Conservation (phyloP, 2,113 vertebrate species). For the Todiramphus saurophagus region DNA sequence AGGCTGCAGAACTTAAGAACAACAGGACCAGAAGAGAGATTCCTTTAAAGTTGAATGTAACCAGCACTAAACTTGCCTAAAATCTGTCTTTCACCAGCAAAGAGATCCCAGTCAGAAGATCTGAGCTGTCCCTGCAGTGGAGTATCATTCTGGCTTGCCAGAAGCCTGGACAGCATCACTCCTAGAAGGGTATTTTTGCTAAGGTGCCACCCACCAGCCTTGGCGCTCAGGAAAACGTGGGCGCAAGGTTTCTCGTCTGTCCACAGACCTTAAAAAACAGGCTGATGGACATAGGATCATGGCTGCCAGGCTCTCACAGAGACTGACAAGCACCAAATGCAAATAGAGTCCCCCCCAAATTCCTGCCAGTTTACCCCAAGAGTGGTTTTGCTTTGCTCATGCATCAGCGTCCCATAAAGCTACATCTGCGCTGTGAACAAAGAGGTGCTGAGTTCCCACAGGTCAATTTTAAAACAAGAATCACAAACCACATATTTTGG, state of each 20-base stretch:
- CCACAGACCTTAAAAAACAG: not conserved
- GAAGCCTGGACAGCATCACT: not conserved
- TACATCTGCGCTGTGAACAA: not conserved
- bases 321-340: not conserved
- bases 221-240: not conserved
- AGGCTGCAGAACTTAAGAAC: not conserved
- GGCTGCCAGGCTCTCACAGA: not conserved
- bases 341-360: not conserved
- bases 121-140: not conserved
- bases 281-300: fast-evolving
- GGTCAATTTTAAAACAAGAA: not conserved
- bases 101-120: not conserved
- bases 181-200: not conserved
- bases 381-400: not conserved
- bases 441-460: not conserved
- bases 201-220: not conserved
- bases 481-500: not conserved
- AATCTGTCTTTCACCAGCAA: not conserved
- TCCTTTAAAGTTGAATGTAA: not conserved
- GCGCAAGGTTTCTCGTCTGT: not conserved
- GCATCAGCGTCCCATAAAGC: not conserved
- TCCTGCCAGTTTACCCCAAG: not conserved
- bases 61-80: not conserved
- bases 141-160: not conserved
- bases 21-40: not conserved